A percentile compares a stretch with the other conserved stretches of the same genome.
These are phyloP conservation scores for Calliphora vicina DNA, from an alignment of 1,140 invertebrate species.

Conservation along the genomic window DNA sequence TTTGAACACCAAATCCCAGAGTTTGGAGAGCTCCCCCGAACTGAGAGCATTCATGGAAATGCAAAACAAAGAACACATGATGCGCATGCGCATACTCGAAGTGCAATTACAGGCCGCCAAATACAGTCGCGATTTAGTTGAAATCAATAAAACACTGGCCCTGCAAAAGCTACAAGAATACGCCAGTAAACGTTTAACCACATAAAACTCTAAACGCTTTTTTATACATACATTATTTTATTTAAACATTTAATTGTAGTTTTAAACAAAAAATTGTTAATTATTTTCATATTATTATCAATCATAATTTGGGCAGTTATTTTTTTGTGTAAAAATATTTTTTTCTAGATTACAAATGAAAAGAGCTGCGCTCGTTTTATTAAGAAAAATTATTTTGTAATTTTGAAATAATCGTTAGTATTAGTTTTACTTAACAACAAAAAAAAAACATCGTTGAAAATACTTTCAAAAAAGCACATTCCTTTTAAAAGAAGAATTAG, in stretches of 20 bases:
- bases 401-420: constrained; percentile 2
- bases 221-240: background rate
- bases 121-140: constrained; percentile 59
- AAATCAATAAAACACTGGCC: constrained; percentile 62
- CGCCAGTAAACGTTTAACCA: constrained; percentile 52
- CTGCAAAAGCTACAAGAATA: constrained; percentile 59
- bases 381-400: background rate
- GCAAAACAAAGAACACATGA: constrained; percentile 62
- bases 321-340: background rate
- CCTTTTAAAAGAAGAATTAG: too few species aligned
- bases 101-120: constrained; percentile 62
- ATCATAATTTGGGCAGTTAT: constrained; percentile 23
- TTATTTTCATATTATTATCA: background rate
- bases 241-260: background rate
- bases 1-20: background rate
- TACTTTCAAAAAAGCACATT: constrained; percentile 21
- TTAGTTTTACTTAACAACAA: background rate
- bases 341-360: too few species aligned
- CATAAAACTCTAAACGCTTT: constrained; percentile 6
- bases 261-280: constrained; percentile 8
- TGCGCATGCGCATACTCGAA: constrained; percentile 62
- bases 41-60: constrained; percentile 60
- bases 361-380: constrained; percentile 33
- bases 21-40: constrained; percentile 45
- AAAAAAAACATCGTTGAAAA: constrained; percentile 4